Evolutionary conservation across 1,140 invertebrate species (phyloP), one percentile per base, ranked within the genome.

Genomic region (Drosophila mauritiana): DNA sequence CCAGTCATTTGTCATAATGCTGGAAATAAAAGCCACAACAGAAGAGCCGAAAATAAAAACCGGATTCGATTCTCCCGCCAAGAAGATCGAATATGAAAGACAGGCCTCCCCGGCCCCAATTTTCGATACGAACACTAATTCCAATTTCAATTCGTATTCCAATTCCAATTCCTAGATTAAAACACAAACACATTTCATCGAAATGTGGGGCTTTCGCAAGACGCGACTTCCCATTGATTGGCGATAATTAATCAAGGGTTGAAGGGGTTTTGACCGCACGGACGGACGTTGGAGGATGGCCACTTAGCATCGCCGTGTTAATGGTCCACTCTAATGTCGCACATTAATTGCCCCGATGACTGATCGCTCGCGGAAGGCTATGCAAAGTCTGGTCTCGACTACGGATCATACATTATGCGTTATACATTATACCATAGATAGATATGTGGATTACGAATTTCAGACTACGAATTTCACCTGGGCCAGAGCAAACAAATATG

Each of bases 281-380:
- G 6, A 27, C 1, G 7, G 7, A 31, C 7, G 27, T 2, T 8
- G 7, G 25, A 61, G 37, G 39, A 43, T 59, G 20, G 15, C 45
- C 81, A 85, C 78, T 85, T 85, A 85, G 82, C 81, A 52, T 17
- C 20, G 13, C 17, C 61, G 31, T 76, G 81, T 73, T 85, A 85
- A 85, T 85, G 80, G 67, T 56, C 67, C 80, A 73, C 69, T 79
- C 80, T 83, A 83, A 83, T 83, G 73, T 51, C 77, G 72, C 53
- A 45, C 79, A 80, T 86, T 85, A 86, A 85, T 85, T 85, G 25
- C n/a, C 8, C 3, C 36, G 59, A 69, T 57, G 77, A 78, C 62
- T 37, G 74, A 57, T 64, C 48, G 17, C 40, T 42, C 36, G 17
- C 13, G 72, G 78, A 80, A 80, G 77, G 77, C 77, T 81, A 80